Evolutionary conservation across 2,888 invertebrate species (phyloP).

Genomic region (Dasysyrphus albostriatus): DNA sequence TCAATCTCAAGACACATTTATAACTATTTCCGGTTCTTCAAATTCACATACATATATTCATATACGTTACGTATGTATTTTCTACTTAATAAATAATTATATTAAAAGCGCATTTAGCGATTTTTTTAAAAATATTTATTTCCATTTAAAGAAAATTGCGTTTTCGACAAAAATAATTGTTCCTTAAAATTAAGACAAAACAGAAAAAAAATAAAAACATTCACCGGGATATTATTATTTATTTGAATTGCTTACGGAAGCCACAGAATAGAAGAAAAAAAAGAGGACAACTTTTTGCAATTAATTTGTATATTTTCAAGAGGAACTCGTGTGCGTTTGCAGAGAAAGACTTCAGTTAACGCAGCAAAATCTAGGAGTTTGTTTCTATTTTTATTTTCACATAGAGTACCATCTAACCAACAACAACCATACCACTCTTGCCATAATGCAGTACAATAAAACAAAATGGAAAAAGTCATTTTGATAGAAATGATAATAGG

Average conservation of each 20-base stretch:
- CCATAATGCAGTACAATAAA: conserved; percentile 62
- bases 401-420: conserved; percentile 3
- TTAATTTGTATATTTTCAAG: conserved; percentile 36
- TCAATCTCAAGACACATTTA: conserved; percentile 49
- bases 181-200: conserved; percentile 46
- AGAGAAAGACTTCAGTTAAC: conserved; percentile 32
- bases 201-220: conserved; percentile 27
- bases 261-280: conserved; percentile 24
- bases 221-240: conserved; percentile 47
- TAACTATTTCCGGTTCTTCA: conserved; percentile 30
- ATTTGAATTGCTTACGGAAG: conserved; percentile 71
- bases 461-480: conserved; percentile 41
- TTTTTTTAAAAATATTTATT: not conserved
- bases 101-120: conserved; percentile 42
- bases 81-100: conserved; percentile 41
- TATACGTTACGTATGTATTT: not conserved
- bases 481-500: conserved; percentile 51
- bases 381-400: not conserved
- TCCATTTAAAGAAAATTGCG: conserved; percentile 53
- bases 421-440: not conserved
- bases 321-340: conserved; percentile 41
- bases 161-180: conserved; percentile 65
- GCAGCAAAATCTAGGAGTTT: conserved; percentile 34
- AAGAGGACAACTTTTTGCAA: conserved; percentile 45
- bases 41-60: not conserved